Percentiles rank a stretch among this genome's conserved stretches.
phyloP scores from a whole-genome alignment of 2,888 invertebrate species.

The Augochlorella aurata region DNA sequence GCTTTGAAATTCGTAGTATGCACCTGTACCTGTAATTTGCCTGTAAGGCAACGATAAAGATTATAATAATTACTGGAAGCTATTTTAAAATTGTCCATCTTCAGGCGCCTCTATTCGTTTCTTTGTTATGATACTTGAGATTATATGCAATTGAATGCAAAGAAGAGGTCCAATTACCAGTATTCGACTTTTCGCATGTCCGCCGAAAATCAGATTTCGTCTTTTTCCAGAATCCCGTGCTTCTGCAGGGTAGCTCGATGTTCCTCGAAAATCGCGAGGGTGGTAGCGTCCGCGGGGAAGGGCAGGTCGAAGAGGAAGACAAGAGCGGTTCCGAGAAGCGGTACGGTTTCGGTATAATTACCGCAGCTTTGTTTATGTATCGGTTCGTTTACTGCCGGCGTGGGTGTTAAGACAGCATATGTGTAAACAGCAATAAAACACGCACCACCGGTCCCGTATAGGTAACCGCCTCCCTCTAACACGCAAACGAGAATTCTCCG shows the following conservation, averaged over 20 bases:
- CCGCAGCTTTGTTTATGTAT: constrained; percentile 76
- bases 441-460: constrained; percentile 68
- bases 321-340: constrained; percentile 64
- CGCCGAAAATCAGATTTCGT: no score
- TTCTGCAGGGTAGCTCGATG: background rate
- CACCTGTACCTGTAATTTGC: no score
- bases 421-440: constrained; percentile 79
- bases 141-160: no score
- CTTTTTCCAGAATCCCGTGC: background rate
- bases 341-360: constrained; percentile 74
- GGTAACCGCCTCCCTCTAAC: constrained; percentile 66
- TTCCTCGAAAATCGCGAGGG: constrained; percentile 14
- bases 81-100: no score
- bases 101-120: no score
- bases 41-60: no score
- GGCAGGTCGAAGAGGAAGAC: constrained; percentile 47
- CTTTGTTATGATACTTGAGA: no score
- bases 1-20: no score
- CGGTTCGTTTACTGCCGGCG: constrained; percentile 74
- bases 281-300: constrained; percentile 7
- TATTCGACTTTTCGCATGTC: no score
- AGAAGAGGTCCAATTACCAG: no score
- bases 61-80: no score
- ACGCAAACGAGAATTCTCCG: constrained; percentile 63
- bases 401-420: constrained; percentile 77